Evolutionary conservation across 2,888 invertebrate genomes (phyloP), one percentile per base, ranked within the genome.

Genomic region (Protophormia terraenovae): DNA sequence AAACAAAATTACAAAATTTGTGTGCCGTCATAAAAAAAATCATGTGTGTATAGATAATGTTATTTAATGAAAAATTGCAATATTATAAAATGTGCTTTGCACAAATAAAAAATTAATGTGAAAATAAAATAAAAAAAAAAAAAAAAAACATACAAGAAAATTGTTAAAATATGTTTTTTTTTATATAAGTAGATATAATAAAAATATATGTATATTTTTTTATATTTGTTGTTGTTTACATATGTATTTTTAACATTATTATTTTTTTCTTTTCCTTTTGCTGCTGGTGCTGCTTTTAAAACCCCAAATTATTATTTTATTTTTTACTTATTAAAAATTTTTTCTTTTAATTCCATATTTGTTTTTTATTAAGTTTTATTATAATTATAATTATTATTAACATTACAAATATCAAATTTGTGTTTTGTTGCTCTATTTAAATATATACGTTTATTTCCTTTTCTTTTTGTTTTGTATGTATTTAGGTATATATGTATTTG

Each of bases 351-450:
- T 75, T 81, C 35, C 32, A 81, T 67, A 67, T 38, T 0, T n/a
- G n/a, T n/a, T 10, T 41, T 72, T 69, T 58, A 78, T 29, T 69
- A 69, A 27, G 58, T 27, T 69, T 27, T 12, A 22, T 5, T 60
- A 38, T 38, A 64, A 64, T 35, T 85, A 78, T 58, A 67, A 60
- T 72, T 73, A 81, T 69, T 82, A 83, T 83, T 73, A 78, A 83
- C 83, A 83, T 85, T 75, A 78, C 82, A 85, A 78, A 83, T 79
- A 83, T 83, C 75, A 85, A 85, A 85, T 82, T 73, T 85, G 73
- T 73, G 35, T 77, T 71, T 53, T 35, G 66, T 66, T 77, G 72
- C 55, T 16, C 55, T 24, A 22, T 77, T 24, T 32, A 77, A 27
- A 45, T 69, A 69, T 32, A 75, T 73, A 82, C 1, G 50, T 41